Base-by-base conservation (phyloP, 1,140 invertebrate genomes). In the Drosophila pruinosa region DNA sequence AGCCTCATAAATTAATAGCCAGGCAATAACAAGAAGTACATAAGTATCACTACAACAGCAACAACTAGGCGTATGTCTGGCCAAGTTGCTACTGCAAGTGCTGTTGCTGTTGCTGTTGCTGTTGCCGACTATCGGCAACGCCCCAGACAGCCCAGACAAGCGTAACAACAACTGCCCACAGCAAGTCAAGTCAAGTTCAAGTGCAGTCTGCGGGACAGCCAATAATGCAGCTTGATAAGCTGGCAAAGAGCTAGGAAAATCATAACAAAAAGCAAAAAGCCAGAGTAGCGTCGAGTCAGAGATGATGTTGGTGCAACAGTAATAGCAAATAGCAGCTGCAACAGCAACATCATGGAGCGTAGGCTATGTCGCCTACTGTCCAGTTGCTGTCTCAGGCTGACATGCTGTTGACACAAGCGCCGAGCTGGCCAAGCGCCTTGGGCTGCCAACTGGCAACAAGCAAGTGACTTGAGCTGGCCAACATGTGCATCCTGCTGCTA, bases 1-100 rank as follows among this genome's bases (percentile, higher is more conserved):
- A 75, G 75, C 68, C 56, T 64, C 69, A 90, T 90, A 80, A 90
- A 90, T 90, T 90, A 90, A 90, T 90, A 79, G 89, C 73, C 63
- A 21, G 43, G 54, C 63, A 77, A 69, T 75, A 62, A 72, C 67
- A 72, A 39, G 47, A 69, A 48, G 43, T 47, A 58, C 41, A 69
- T 47, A 69, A 69, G 58, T 43, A 73, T 62, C 63, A 61, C 54
- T 21, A 69, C 54, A 54, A 58, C 41, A 63, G 21, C 50, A 63
- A 70, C 34, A 41, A 58, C 68, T 17, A 72, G 69, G 57, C 75
- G 57, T 73, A 78, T 77, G 81, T 70, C 62, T 67, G 43, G 73
- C 70, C 75, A 77, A 67, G 58, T 43, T 36, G 63, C 62, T 65
- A 58, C 62, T 56, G 53, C 22, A 48, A 28, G 34, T 77, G 58